A percentile compares a stretch with the other conserved stretches of the same genome.
Conservation (phyloP, 2,113 vertebrate genomes). For the Pomatostomus ruficeps region DNA sequence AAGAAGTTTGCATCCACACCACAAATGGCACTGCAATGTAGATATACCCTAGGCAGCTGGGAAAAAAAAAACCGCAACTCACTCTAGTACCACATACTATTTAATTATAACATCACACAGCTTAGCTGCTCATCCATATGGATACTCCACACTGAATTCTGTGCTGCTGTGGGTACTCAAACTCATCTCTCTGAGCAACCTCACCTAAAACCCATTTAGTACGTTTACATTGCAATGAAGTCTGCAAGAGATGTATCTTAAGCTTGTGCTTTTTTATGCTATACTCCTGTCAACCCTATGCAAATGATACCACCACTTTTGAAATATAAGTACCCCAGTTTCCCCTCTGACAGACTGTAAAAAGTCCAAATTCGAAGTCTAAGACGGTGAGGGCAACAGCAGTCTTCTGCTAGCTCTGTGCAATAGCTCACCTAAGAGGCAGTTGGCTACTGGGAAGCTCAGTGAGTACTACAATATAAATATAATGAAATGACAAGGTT, state of each 20-base stretch:
- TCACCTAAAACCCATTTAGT: not conserved
- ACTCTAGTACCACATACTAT: not conserved
- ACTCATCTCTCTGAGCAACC: not conserved
- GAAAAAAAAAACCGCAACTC: not conserved
- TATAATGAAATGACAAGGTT: constrained; percentile 2
- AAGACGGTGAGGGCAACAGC: not conserved
- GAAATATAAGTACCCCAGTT: not conserved
- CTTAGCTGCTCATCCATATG: constrained; percentile 18
- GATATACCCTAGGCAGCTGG: not conserved
- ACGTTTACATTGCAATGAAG: not conserved
- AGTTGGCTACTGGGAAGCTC: not conserved
- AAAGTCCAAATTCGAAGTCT: not conserved
- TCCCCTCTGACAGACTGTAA: not conserved
- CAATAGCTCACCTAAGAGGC: not conserved
- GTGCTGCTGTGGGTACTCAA: not conserved
- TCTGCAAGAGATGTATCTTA: not conserved
- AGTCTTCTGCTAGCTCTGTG: not conserved
- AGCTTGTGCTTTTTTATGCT: not conserved
- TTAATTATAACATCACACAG: not conserved
- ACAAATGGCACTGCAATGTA: constrained; percentile 1
- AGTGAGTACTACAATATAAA: not conserved
- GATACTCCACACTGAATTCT: not conserved
- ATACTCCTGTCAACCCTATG: not conserved
- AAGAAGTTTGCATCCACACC: constrained; percentile 11
- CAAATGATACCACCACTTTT: not conserved